Evolutionary conservation across 2,113 vertebrate species (phyloP).

Genomic region (Lamprologus speciosus): DNA sequence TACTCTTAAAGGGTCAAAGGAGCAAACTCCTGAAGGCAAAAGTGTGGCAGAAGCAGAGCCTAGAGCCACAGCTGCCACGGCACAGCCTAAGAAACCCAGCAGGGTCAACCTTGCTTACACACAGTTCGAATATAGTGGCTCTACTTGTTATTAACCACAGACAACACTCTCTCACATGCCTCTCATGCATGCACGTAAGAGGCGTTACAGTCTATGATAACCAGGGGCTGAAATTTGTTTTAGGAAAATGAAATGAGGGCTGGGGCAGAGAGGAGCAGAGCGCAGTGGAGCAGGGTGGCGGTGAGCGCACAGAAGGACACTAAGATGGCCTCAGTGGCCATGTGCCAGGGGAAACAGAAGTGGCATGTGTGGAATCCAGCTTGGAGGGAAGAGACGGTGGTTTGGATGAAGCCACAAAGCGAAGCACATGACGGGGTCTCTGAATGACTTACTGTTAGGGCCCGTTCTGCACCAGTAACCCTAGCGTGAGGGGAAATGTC

Average conservation of each 20-base stretch:
- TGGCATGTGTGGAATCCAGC: conserved; percentile 62
- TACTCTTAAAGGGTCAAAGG: conserved; percentile 9
- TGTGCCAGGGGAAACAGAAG: conserved; percentile 60
- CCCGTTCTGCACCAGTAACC: conserved; percentile 26
- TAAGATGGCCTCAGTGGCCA: conserved; percentile 32
- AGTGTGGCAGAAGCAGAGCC: not conserved
- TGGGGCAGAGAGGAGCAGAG: conserved; percentile 10
- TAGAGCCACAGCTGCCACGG: not conserved
- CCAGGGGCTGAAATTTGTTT: conserved; percentile 47
- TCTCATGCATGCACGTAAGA: conserved; percentile 34
- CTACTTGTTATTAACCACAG: conserved; percentile 55
- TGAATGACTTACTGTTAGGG: conserved; percentile 61
- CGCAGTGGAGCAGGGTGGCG: not conserved
- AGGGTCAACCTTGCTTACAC: conserved; percentile 15
- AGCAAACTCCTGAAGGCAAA: not conserved
- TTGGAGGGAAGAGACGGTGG: conserved; percentile 38
- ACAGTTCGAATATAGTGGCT: conserved; percentile 34
- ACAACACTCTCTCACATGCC: conserved; percentile 51
- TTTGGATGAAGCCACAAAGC: conserved; percentile 42
- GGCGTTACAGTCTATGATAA: conserved; percentile 21
- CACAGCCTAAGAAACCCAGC: not conserved
- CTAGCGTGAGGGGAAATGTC: not conserved
- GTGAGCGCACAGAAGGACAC: conserved; percentile 51
- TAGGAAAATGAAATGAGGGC: conserved; percentile 49
- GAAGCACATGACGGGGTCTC: conserved; percentile 53